These are phyloP conservation scores for Grammomys dolichurus DNA, from an alignment of 2,113 vertebrate species.

Conservation along the genomic window DNA sequence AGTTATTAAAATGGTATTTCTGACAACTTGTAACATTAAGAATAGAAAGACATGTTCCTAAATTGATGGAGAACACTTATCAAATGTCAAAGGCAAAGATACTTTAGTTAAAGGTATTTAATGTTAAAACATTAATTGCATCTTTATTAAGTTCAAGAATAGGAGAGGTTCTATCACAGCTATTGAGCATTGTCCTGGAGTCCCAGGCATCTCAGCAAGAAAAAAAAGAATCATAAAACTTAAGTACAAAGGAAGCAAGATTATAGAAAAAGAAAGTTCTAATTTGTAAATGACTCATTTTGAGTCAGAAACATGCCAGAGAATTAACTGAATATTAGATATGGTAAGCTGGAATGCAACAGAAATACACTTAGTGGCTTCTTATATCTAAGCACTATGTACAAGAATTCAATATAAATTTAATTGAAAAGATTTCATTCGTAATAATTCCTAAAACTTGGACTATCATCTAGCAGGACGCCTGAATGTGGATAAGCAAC, in stretches of 20 bases:
- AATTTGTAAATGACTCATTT: neutral
- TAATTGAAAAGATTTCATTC: neutral
- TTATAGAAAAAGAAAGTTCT: neutral
- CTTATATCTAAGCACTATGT: neutral
- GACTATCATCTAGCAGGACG: neutral
- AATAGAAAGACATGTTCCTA: neutral
- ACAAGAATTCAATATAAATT: neutral
- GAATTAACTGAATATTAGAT: neutral
- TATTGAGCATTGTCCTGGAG: neutral
- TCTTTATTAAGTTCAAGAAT: neutral
- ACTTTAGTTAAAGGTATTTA: neutral
- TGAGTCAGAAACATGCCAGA: neutral
- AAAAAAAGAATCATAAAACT: neutral
- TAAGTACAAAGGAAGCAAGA: neutral
- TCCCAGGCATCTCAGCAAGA: neutral
- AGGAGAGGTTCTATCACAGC: neutral
- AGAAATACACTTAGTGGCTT: neutral
- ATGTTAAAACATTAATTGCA: neutral
- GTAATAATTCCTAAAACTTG: neutral
- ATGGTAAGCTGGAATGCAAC: neutral
- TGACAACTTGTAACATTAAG: neutral
- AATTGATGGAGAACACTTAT: neutral
- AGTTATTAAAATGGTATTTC: neutral
- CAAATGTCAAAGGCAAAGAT: neutral
- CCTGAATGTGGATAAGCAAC: neutral